Evolutionary conservation across 92 coral and sea anemone species (phyloP), one percentile per base, ranked within the genome.

Genomic region (Pocillopora grandis): DNA sequence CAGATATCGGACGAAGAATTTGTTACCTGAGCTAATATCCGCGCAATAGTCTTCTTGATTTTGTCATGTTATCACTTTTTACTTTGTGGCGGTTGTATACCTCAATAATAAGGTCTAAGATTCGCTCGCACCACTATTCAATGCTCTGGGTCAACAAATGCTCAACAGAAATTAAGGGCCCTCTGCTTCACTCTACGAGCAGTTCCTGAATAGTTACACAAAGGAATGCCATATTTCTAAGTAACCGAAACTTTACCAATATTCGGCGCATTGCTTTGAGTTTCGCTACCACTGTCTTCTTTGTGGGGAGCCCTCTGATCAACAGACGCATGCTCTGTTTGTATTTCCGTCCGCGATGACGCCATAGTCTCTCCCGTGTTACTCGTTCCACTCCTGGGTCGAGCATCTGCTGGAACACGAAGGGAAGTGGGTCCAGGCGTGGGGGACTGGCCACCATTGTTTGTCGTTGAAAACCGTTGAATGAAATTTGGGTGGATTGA

Each of bases 401-500:
- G 86, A 33, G 80, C 64, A 66, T 89, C 92, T 1, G 86, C 14
- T 23, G 87, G 87, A 67, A 76, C 68, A 21, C 87, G 90, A 21
- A 86, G 87, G 21, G 71, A 79, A 15, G 15, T 78, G 7, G 92
- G 90, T 10, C 79, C 76, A 10, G 23, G 66, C 27, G 78, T 17
- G 27, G 89, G 78, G 59, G 73, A 61, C 23, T 77, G 72, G n/a
- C 49, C 75, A 11, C 91, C 85, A 71, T 85, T 75, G 62, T 84
- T 82, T 1, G 82, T 62, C 9, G 77, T 81, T 19, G 96, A 85
- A 57, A 96, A 87, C 55, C 94, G 93, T 76, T 94, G 98, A 48
- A 96, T 90, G 81, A 90, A 91, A 87, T 94, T 93, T 12, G 98
- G 98, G 76, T 96, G 97, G 77, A 96, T 91, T 66, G 98, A 94